Evolutionary conservation across 2,888 invertebrate species (phyloP), one percentile per base, ranked within the genome.

Genomic region (Drosophila nr. perissopoda): DNA sequence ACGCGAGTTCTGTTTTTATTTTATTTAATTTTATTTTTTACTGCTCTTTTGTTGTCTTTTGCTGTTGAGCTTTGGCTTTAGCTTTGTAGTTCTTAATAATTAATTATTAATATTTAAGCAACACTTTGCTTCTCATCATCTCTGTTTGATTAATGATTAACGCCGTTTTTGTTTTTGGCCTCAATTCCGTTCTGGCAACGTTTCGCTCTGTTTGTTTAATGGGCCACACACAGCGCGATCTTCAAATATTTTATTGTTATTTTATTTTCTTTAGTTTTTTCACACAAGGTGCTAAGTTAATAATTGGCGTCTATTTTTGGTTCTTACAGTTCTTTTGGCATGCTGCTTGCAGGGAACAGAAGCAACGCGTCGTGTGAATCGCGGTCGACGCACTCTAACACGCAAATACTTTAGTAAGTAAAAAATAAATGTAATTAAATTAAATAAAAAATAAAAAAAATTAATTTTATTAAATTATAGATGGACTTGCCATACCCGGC

Each of bases 331-430:
- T 88, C 93, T 97, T 67, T 91, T 96, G 87, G 95, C 96, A 72
- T 94, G 95, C 40, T 94, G 96, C 54, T 94, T 95, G 79, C 95
- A 95, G 88, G 96, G 96, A 93, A 94, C 95, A 31, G 97, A 97
- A 92, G 97, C 95, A 16, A 94, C 97, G 88, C 94, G 97, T 86
- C 97, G 96, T 92, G 96, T 97, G 88, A 94, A 97, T 49, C 94
- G 96, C 87, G 97, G 97, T 63, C 94, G 97, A 76, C 96, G 96
- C 93, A 96, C 96, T 16, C 95, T 97, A 89, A 97, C 96, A 4
- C 95, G 97, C 74, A 95, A 94, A 70, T 97, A 97, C 91, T 96
- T 96, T 91, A 95, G 97, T 97, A 94, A 96, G 97, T 95, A 68
- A 36, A 57, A 27, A 38, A 13, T n/a, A 13, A 2, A 34, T 13